Evolutionary conservation across 2,797 vertebrate genomes (phyloP).

Genomic region (Micrastur ruficollis): DNA sequence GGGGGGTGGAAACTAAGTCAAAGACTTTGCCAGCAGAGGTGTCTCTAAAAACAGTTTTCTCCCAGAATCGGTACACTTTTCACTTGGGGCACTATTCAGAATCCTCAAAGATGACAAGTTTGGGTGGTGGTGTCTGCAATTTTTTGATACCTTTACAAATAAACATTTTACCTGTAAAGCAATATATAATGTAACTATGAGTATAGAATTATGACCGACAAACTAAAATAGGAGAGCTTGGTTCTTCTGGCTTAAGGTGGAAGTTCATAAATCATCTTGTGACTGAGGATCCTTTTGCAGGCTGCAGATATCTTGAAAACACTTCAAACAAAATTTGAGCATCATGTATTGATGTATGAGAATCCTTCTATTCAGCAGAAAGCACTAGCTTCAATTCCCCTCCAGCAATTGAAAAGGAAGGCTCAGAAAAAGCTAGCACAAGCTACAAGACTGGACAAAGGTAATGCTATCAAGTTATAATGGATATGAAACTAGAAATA

Average conservation of each 20-base stretch:
- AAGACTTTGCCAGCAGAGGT: not conserved
- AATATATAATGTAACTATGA: not conserved
- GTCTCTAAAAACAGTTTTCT: not conserved
- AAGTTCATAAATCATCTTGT: not conserved
- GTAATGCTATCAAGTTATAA: slow-evolving; percentile 68
- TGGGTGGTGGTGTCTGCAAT: not conserved
- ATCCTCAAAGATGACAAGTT: not conserved
- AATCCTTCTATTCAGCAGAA: slow-evolving; percentile 84
- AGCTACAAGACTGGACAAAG: slow-evolving; percentile 81
- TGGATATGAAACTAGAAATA: not conserved
- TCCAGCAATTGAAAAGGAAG: slow-evolving; percentile 76
- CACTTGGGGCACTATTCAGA: not conserved
- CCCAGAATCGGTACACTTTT: not conserved
- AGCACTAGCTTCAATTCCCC: slow-evolving; percentile 81
- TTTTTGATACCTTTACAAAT: not conserved
- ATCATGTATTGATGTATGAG: slow-evolving; percentile 87
- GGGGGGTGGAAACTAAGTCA: not conserved
- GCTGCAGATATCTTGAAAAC: slow-evolving; percentile 82
- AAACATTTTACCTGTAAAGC: not conserved
- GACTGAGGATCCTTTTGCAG: slow-evolving; percentile 52
- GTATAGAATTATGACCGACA: not conserved
- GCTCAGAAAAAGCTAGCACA: slow-evolving; percentile 81
- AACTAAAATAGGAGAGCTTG: not conserved
- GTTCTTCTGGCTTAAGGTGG: not conserved
- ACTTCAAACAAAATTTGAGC: slow-evolving; percentile 86